Evolutionary conservation across 2,888 invertebrate species (phyloP).

Genomic region (Bembecia ichneumoniformis): DNA sequence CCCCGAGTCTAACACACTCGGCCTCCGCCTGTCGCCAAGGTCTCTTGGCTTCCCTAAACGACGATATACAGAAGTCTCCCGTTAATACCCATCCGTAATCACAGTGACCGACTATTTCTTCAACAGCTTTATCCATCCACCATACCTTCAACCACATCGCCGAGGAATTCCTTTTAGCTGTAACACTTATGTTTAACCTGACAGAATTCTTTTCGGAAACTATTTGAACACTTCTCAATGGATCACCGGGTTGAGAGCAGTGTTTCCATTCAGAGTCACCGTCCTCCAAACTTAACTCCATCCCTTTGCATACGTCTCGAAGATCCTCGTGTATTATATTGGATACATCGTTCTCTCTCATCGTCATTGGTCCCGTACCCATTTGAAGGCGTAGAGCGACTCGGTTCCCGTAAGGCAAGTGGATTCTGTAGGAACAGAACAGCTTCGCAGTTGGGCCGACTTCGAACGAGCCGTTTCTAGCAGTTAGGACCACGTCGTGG

Average conservation of each 20-base stretch:
- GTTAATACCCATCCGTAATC: slow-evolving; percentile 80
- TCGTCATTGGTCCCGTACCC: slow-evolving; percentile 56
- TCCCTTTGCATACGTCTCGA: slow-evolving; percentile 64
- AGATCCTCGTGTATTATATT: slow-evolving; percentile 50
- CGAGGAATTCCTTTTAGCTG: slow-evolving; percentile 47
- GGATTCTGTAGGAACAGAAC: slow-evolving; percentile 78
- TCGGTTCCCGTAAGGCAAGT: slow-evolving; percentile 79
- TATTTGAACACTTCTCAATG: slow-evolving; percentile 71
- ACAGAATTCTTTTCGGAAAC: slow-evolving; percentile 73
- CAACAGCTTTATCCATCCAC: slow-evolving; percentile 76
- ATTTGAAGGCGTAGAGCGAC: slow-evolving; percentile 75
- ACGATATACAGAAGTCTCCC: slow-evolving; percentile 77
- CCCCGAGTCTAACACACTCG: slow-evolving; percentile 75
- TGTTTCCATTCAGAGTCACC: slow-evolving; percentile 73
- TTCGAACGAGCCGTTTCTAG: slow-evolving; percentile 77
- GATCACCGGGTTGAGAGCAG: slow-evolving; percentile 73
- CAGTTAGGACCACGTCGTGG: slow-evolving; percentile 77
- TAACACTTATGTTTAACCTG: slow-evolving; percentile 55
- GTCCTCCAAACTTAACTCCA: slow-evolving; percentile 71
- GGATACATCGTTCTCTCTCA: slow-evolving; percentile 40
- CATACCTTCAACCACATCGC: slow-evolving; percentile 73
- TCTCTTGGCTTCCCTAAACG: slow-evolving; percentile 69
- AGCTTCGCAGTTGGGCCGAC: slow-evolving; percentile 73
- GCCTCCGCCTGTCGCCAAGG: slow-evolving; percentile 79
- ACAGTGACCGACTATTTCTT: slow-evolving; percentile 76